phyloP scores from a whole-genome alignment of 1,140 invertebrate species.

The Ips nitidus region DNA sequence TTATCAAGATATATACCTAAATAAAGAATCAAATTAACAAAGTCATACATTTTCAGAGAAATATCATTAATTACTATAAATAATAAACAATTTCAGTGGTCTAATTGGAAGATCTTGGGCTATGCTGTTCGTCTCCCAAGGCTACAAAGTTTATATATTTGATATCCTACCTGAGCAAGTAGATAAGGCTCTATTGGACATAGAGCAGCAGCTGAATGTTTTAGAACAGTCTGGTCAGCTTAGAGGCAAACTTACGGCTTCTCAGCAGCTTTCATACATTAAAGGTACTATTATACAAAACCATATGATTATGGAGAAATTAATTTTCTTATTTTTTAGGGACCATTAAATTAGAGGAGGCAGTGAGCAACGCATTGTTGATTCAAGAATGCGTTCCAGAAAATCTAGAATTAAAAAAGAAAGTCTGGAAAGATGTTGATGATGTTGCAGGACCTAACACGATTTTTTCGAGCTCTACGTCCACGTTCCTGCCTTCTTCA shows the following conservation, averaged over 20 bases:
- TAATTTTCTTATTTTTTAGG: conserved; percentile 56
- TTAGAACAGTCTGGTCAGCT: conserved; percentile 72
- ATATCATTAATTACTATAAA: too few relatives aligned
- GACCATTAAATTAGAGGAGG: conserved; percentile 63
- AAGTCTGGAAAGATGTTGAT: conserved; percentile 79
- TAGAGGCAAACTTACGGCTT: conserved; percentile 70
- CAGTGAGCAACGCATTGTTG: conserved; percentile 71
- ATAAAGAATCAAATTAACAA: too few relatives aligned
- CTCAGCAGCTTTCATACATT: conserved; percentile 77
- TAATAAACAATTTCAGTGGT: conserved; percentile 63
- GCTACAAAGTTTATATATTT: conserved; percentile 83
- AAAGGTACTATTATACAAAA: conserved; percentile 61
- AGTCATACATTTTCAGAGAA: too few relatives aligned
- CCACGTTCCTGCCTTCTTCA: conserved; percentile 83
- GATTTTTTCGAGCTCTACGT: conserved; percentile 88
- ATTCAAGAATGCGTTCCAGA: conserved; percentile 94
- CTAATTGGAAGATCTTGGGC: conserved; percentile 93
- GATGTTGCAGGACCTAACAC: conserved; percentile 68
- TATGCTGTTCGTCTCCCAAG: conserved; percentile 92
- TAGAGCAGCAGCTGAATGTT: conserved; percentile 69
- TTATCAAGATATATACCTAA: too few relatives aligned
- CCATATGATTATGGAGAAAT: background rate
- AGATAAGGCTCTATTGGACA: conserved; percentile 69
- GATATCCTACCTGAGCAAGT: conserved; percentile 80
- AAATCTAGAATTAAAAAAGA: conserved; percentile 79